Percentiles rank a stretch among this genome's conserved stretches.
phyloP scores from a whole-genome alignment of 2,888 invertebrate species.

The Eugnorisma glareosa region DNA sequence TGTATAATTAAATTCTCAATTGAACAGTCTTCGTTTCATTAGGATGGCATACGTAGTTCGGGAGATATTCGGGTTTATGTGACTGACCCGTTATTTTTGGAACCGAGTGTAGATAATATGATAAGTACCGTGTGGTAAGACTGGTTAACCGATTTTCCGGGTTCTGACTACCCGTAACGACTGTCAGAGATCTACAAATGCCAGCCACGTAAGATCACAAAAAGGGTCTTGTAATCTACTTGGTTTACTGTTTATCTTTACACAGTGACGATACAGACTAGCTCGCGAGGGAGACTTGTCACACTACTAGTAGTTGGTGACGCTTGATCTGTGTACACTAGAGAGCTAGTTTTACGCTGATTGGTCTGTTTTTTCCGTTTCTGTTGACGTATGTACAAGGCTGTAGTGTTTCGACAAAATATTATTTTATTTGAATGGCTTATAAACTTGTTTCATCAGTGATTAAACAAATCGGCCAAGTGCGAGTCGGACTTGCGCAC shows the following conservation, averaged over 20 bases:
- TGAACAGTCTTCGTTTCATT: too few species aligned
- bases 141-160: neutral
- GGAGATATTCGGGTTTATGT: too few species aligned
- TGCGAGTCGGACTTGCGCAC: too few species aligned
- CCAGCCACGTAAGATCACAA: neutral
- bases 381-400: neutral
- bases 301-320: neutral
- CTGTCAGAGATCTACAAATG: neutral
- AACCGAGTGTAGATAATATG: neutral
- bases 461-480: too few species aligned
- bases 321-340: slow-evolving; percentile 1
- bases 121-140: neutral
- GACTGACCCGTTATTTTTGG: too few species aligned
- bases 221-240: neutral
- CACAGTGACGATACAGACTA: neutral
- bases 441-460: too few species aligned
- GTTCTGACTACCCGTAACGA: neutral
- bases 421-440: neutral
- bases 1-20: too few species aligned
- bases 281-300: neutral
- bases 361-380: slow-evolving; percentile 14
- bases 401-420: neutral
- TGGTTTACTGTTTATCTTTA: neutral
- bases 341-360: slow-evolving; percentile 8
- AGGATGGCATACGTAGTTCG: too few species aligned